A percentile compares a stretch with the other conserved stretches of the same genome.
Evolutionary conservation across 2,888 invertebrate species (phyloP).

Genomic region (Carpatolechia fugitivella): DNA sequence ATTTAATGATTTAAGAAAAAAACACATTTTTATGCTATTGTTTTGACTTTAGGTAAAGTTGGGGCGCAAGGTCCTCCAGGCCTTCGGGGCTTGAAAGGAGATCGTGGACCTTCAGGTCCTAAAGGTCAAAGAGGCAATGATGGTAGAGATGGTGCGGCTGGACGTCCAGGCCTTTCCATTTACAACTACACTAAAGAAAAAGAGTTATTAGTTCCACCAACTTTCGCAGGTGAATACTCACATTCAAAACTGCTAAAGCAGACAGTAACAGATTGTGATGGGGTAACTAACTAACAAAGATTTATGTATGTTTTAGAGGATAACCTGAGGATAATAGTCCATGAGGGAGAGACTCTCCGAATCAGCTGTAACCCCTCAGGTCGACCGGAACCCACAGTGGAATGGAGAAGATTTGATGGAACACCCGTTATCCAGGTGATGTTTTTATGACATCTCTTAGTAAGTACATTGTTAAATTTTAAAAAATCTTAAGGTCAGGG

Average conservation of each 20-base stretch:
- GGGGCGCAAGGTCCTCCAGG: slow-evolving; percentile 84
- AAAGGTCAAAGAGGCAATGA: slow-evolving; percentile 86
- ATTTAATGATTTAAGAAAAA: not conserved
- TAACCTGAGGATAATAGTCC: slow-evolving; percentile 83
- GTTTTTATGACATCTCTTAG: too few relatives aligned
- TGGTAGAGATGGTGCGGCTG: slow-evolving; percentile 86
- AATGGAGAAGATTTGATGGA: slow-evolving; percentile 86
- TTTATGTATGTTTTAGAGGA: slow-evolving; percentile 48
- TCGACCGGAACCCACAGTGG: slow-evolving; percentile 86
- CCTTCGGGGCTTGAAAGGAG: slow-evolving; percentile 86
- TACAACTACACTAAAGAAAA: slow-evolving; percentile 85
- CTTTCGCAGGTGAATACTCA: slow-evolving; percentile 82
- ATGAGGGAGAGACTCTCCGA: slow-evolving; percentile 90
- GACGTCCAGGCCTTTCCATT: slow-evolving; percentile 89
- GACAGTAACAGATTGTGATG: too few relatives aligned
- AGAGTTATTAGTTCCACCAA: slow-evolving; percentile 90
- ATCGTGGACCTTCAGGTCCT: slow-evolving; percentile 82
- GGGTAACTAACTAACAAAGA: too few relatives aligned
- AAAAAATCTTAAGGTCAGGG: too few relatives aligned
- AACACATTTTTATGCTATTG: too few relatives aligned
- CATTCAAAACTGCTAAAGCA: too few relatives aligned
- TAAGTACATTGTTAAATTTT: too few relatives aligned
- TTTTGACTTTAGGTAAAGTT: slow-evolving; percentile 76
- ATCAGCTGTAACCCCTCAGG: slow-evolving; percentile 90
- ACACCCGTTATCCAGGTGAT: slow-evolving; percentile 67